Evolutionary conservation across 2,888 invertebrate species (phyloP), one percentile per base, ranked within the genome.

Genomic region (Eilema griseolum): DNA sequence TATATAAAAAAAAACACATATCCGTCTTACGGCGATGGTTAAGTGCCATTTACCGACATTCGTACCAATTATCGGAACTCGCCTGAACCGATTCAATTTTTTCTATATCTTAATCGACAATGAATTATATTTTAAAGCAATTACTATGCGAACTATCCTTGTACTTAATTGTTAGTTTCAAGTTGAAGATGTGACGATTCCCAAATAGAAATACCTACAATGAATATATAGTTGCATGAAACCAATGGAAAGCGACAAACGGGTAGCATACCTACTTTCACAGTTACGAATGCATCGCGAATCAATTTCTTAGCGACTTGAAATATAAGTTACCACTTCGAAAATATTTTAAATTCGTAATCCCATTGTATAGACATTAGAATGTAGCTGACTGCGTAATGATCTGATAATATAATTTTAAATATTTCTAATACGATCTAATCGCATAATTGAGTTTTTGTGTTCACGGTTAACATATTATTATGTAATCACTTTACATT

Each of bases 341-440:
- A 52, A 52, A 52, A 52, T n/a, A 20, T 8, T 8, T 4, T 10
- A 20, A 52, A 20, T n/a, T 52, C 7, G 20, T 20, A 20, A 52
- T n/a, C 10, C n/a, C 52, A 52, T 52, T 10, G 20, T 8, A 52
- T 52, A n/a, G 7, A n/a, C 52, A n/a, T 52, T n/a, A 52, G n/a
- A 52, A 52, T 52, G n/a, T 52, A 52, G 1, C n/a, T 52, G 10
- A n/a, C 1, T 46, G 7, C 20, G 20, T 52, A n/a, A 52, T n/a
- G 52, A 52, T 52, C 52, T 52, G n/a, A 8, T n/a, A 52, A 52
- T 52, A n/a, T 52, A n/a, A 52, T 52, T 52, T 52, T n/a, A 52
- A 52, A 52, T 8, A n/a, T n/a, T n/a, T 8, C 8, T 52, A 52
- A n/a, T 52, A n/a, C 52, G 0, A n/a, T 8, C 52, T n/a, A 52